Evolutionary conservation across 2,888 invertebrate species (phyloP).

Genomic region (Cremastinae sp.): DNA sequence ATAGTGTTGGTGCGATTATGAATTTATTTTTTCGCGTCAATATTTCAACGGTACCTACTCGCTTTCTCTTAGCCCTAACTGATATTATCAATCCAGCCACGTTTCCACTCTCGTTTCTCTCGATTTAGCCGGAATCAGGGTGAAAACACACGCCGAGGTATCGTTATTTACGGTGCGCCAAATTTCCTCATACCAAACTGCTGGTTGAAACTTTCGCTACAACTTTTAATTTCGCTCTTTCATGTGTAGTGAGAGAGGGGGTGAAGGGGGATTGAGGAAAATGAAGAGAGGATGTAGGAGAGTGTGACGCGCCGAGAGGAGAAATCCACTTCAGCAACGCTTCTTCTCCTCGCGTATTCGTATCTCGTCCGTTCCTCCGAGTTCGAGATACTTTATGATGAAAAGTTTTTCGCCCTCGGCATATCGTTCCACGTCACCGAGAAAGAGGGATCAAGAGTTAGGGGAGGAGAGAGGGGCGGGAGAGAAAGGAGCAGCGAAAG

Average conservation of each 20-base stretch:
- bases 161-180: conserved; percentile 42
- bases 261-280: conserved; percentile 33
- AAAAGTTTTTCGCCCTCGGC: conserved; percentile 64
- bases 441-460: conserved; percentile 22
- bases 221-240: conserved; percentile 66
- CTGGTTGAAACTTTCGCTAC: conserved; percentile 55
- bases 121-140: background rate
- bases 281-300: conserved; percentile 36
- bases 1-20: conserved; percentile 4
- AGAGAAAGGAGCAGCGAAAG: background rate
- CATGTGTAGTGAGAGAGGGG: conserved; percentile 8
- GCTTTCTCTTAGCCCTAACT: too few relatives aligned
- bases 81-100: too few relatives aligned
- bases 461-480: too few relatives aligned
- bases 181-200: conserved; percentile 44
- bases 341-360: conserved; percentile 39
- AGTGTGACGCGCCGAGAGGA: conserved; percentile 28
- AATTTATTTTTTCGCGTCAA: background rate
- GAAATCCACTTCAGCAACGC: conserved; percentile 6
- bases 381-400: conserved; percentile 68
- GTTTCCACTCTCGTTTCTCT: too few relatives aligned
- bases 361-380: conserved; percentile 42
- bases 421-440: conserved; percentile 32
- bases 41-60: background rate
- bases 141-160: background rate